Base-by-base conservation (phyloP, 2,888 invertebrate genomes). In the Leucozona laternaria region DNA sequence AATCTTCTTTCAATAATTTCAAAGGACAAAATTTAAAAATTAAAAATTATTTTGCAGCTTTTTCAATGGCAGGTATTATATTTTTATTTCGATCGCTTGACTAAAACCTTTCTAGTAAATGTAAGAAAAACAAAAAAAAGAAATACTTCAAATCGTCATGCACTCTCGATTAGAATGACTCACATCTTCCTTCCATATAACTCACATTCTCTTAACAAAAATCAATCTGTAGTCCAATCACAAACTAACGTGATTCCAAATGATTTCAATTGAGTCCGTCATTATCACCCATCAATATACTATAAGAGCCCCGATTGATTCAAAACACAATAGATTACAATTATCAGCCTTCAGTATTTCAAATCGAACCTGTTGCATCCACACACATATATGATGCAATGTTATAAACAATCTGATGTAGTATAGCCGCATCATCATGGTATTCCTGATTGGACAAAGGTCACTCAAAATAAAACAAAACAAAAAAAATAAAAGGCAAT, bases 221-320 rank as follows among this genome's bases (percentile, higher is more conserved):
- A 7, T 6, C 10, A 2, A 62, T 28, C 17, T 37, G 48, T 37
- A 85, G 60, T 77, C 80, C 55, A 72, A 85, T 85, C 85, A 85
- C 85, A 80, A 85, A 80, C 22, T 25, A 68, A 73, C n/a, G 2
- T 57, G 55, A 57, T 71, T 55, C 37, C 55, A 48, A 22, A 57
- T 84, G 72, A 80, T 85, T 86, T 68, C 72, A 81, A 80, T 85
- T 79, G 79, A 76, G 55, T 72, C 72, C 66, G 48, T 81, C 81
- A 78, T 81, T 85, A 81, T 86, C 81, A 73, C 60, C 84, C 68
- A 60, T 60, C 37, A 60, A 40, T 28, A 60, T 22, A 15, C 13
- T 37, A 72, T 71, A 60, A 17, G 11, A 7, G 6, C n/a, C 0
- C 1, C 20, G n/a, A n/a, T n/a, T 68, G 64, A 55, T 78, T 68